Evolutionary conservation across 2,888 invertebrate genomes (phyloP).

Genomic region (Pterostichus madidus): DNA sequence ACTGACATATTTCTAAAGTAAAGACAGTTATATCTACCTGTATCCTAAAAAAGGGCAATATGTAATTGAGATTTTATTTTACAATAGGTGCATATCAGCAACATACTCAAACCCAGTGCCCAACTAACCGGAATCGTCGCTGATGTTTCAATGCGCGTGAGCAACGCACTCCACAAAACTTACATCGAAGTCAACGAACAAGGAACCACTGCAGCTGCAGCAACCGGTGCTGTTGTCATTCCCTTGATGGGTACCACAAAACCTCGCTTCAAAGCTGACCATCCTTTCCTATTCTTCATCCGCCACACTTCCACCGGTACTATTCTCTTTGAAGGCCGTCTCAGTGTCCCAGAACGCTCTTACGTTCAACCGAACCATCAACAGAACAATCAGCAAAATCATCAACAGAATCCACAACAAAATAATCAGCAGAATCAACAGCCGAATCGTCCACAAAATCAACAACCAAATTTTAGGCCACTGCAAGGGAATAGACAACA

Average conservation of each 20-base stretch:
- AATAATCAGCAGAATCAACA: not conserved
- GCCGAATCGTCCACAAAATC: not conserved
- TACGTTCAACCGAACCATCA: not conserved
- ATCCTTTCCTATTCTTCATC: constrained; percentile 84
- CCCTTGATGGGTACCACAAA: constrained; percentile 81
- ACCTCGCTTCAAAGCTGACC: constrained; percentile 79
- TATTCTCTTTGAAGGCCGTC: constrained; percentile 83
- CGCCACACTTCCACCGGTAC: constrained; percentile 79
- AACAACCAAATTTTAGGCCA: not conserved
- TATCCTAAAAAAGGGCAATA: too few species aligned
- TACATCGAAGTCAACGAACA: constrained; percentile 83
- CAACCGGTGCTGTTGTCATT: constrained; percentile 80
- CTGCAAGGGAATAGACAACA: not conserved
- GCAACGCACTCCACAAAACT: constrained; percentile 82
- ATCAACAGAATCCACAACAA: not conserved
- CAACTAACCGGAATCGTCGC: constrained; percentile 81
- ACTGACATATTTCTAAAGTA: too few species aligned
- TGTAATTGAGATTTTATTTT: constrained; percentile 10
- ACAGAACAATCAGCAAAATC: not conserved
- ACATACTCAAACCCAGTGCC: constrained; percentile 80
- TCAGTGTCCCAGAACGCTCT: constrained; percentile 77
- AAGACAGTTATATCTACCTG: too few species aligned
- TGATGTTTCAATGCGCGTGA: constrained; percentile 74
- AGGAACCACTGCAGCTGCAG: constrained; percentile 84
- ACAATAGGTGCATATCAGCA: constrained; percentile 80